Evolutionary conservation across 2,797 vertebrate genomes (phyloP), one percentile per base, ranked within the genome.

Genomic region (Gephyroberyx darwinii): DNA sequence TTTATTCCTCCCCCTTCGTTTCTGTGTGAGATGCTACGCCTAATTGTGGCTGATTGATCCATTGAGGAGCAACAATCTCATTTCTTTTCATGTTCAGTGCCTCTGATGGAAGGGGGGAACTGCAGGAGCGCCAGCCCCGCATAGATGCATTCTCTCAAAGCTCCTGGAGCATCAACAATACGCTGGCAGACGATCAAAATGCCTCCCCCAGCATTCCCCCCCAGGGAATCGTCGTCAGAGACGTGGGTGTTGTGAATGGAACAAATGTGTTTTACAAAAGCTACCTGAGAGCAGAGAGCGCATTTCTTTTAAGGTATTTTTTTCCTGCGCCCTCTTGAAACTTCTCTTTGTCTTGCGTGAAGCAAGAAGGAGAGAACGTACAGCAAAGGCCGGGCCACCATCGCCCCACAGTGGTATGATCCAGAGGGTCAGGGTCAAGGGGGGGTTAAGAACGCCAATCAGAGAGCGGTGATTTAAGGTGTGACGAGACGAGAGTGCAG

Each of bases 391-490:
- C 70, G 67, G 78, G 26, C 67, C 65, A 30, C 70, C 75, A 66
- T 71, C 68, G 10, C 65, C 43, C 68, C 6, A 1, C 9, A 13
- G 26, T 16, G 31, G 57, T 62, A 55, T 57, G 61, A 78, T 88
- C 81, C 74, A 73, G 85, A 69, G 86, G 66, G 65, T 20, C 14
- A 20, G 68, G 82, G 87, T 88, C 84, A 35, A 17, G 0, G 17
- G 62, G 26, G 26, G 26, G 84, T 88, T 89, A 92, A 89, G 68
- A 87, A 86, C 75, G 74, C 86, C 87, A 90, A 89, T 92, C 87
- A 90, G 81, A 76, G 67, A 68, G 65, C 67, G 65, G 78, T 82
- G 88, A 91, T 89, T 90, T 90, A 87, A 74, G 59, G 9, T 61
- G 69, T 71, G 82, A 83, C 64, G 67, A 77, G 74, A 85, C 8